Conservation (phyloP, 2,113 vertebrate genomes). For the Bubo blakistoni region DNA sequence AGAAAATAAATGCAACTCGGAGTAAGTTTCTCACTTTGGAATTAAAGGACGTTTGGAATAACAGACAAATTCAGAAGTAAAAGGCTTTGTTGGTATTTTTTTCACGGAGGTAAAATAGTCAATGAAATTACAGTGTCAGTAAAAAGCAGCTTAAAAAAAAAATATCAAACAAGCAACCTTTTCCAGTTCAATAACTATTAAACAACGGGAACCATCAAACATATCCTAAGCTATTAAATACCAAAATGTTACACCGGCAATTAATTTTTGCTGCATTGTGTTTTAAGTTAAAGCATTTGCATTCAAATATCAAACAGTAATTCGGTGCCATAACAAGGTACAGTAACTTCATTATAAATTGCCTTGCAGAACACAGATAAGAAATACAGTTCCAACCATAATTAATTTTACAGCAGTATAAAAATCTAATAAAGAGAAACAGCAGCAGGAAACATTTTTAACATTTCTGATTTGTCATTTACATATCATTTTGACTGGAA, state of each 20-base stretch:
- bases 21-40: not conserved
- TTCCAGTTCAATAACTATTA: not conserved
- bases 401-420: slow-evolving; percentile 32
- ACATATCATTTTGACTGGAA: not conserved
- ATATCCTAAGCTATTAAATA: not conserved
- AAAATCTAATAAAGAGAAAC: not conserved
- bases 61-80: slow-evolving; percentile 7
- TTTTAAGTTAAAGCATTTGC: slow-evolving; percentile 25
- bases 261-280: slow-evolving; percentile 24
- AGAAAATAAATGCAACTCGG: not conserved
- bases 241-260: not conserved
- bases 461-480: slow-evolving; percentile 37
- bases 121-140: slow-evolving; percentile 11
- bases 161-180: not conserved
- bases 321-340: slow-evolving; percentile 27
- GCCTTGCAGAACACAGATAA: slow-evolving; percentile 31
- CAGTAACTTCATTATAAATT: not conserved
- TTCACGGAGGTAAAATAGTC: not conserved
- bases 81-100: not conserved
- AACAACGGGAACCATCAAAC: not conserved
- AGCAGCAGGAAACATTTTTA: slow-evolving; percentile 24
- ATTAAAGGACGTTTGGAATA: not conserved
- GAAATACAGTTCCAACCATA: slow-evolving; percentile 39
- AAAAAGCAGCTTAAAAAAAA: not conserved
- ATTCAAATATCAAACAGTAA: slow-evolving; percentile 12